Evolutionary conservation across 2,888 invertebrate genomes (phyloP).

Genomic region (Neoitamus cyanurus): DNA sequence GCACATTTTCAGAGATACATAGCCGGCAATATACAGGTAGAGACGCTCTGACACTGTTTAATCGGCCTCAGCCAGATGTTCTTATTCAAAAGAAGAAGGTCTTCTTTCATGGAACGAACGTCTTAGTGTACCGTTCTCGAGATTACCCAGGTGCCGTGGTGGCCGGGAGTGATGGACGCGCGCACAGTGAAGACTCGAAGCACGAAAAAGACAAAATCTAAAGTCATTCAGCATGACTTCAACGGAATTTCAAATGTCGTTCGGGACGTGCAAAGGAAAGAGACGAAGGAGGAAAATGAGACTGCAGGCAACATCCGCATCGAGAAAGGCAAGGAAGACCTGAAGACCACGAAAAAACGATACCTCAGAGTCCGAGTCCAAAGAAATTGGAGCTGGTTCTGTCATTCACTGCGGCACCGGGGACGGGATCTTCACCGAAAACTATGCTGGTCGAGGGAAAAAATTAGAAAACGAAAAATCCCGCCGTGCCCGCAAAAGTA

Average conservation of each 20-base stretch:
- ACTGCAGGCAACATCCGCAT: conserved; percentile 39
- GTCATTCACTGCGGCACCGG: conserved; percentile 9
- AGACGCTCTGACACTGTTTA: background rate
- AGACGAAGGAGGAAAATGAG: conserved; percentile 20
- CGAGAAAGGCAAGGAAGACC: background rate
- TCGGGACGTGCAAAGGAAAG: conserved; percentile 2
- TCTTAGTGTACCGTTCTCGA: background rate
- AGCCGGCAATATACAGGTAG: background rate
- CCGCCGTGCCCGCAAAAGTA: background rate
- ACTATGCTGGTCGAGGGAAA: conserved; percentile 19
- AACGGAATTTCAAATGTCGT: conserved; percentile 2
- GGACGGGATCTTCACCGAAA: background rate
- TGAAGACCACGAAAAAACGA: background rate
- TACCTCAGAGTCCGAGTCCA: background rate
- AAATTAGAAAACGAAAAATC: background rate
- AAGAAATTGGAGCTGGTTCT: conserved; percentile 31
- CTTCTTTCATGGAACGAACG: background rate
- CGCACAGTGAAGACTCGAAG: background rate
- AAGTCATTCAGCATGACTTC: conserved; percentile 37
- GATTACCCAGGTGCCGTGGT: background rate
- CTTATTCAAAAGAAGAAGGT: conserved; percentile 5
- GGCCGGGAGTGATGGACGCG: background rate
- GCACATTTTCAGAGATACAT: background rate
- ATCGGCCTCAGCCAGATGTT: conserved; percentile 18
- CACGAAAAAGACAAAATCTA: conserved; percentile 15